phyloP scores from a whole-genome alignment of 2,797 vertebrate genomes.

The Tenualosa ilisha region DNA sequence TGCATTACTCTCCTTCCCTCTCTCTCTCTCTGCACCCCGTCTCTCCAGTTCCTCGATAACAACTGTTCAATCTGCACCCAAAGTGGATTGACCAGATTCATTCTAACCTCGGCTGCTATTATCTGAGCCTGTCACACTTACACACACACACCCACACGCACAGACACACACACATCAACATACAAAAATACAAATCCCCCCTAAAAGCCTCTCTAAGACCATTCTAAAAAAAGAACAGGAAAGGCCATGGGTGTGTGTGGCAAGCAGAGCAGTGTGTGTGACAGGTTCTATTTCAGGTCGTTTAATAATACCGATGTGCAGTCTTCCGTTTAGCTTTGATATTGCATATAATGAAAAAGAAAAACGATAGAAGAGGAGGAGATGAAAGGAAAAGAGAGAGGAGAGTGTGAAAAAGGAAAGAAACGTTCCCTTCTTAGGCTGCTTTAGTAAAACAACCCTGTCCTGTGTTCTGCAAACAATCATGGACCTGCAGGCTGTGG shows the following conservation, averaged over 20 bases:
- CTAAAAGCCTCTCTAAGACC: conserved; percentile 18
- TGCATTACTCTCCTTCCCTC: neutral
- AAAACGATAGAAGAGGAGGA: neutral
- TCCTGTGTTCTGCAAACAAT: neutral
- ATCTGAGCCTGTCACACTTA: neutral
- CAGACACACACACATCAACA: neutral
- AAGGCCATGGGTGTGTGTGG: neutral
- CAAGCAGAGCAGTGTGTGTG: neutral
- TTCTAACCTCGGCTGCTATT: neutral
- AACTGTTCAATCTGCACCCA: neutral
- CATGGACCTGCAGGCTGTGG: neutral
- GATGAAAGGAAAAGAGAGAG: neutral
- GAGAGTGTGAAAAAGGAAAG: neutral
- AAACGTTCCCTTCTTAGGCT: neutral
- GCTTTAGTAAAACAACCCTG: neutral
- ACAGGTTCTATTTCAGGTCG: neutral
- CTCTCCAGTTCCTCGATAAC: neutral
- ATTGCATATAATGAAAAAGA: neutral
- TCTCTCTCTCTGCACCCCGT: neutral
- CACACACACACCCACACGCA: neutral
- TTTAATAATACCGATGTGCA: neutral
- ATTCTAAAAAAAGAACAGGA: neutral
- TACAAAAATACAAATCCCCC: neutral
- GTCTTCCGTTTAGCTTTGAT: neutral
- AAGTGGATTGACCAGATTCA: neutral